Base-by-base conservation (phyloP, 1,140 invertebrate genomes). In the honey bee (Apis mellifera) region DNA sequence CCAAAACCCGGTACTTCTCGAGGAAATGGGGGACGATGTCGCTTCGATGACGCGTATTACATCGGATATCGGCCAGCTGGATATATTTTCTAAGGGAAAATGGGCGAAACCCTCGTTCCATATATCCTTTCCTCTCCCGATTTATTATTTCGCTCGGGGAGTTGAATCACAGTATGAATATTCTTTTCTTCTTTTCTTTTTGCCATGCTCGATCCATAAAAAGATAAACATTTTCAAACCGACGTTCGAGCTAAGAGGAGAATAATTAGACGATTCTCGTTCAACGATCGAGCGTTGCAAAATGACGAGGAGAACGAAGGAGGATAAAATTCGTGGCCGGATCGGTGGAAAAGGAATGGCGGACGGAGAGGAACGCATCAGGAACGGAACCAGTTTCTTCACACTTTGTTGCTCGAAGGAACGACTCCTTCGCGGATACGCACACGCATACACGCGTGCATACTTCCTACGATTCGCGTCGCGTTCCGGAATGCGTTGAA, bases 371-470 rank as follows among this genome's bases (percentile, higher is more conserved):
- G n/a, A n/a, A n/a, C 23, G 15, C 48, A 42, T 42, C 32, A 42
- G 68, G 42, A 71, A 78, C 64, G 68, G 68, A 80, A 65, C 68
- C 77, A 64, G 68, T 79, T 79, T 52, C 69, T 72, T 73, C 57
- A 23, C 59, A 64, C n/a, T 73, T 65, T 55, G 59, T 65, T 65
- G 15, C 59, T 26, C 42, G 78, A 52, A 66, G 48, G 42, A 48
- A 65, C 70, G 26, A 23, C 9, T 54, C 54, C 60, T 19, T 79
- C 11, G 23, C 32, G 32, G 32, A 42, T 42, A 32, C 32, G 2
- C 4, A 32, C 32, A 0, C 4, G 0, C 32, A 32, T 2, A 32
- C 26, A 26, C 2, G 26, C 26, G 2, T 7, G 71, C 23, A 2
- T 57, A 32, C 42, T 71, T 78, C 26, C 42, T 60, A 23, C 21